Base-by-base conservation (phyloP, 2,113 vertebrate species). In the Oryzias celebensis region DNA sequence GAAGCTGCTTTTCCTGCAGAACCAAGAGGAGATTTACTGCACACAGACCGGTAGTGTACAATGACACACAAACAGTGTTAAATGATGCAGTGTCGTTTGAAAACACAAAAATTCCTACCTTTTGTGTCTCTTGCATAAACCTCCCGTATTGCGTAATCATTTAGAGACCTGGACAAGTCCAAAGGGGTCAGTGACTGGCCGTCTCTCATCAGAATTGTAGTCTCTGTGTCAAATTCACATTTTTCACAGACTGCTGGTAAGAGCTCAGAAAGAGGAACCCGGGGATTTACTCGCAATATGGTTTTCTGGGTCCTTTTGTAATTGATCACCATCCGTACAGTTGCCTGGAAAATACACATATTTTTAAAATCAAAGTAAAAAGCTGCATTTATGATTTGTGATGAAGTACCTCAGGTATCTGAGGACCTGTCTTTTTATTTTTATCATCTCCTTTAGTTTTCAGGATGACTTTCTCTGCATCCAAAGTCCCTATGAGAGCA, bases 231-330 rank as follows among this genome's bases (percentile, higher is more conserved):
- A 85, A 98, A 97, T 78, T 99, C 97, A 92, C 97, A 99, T 91
- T 99, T 99, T 70, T 93, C 94, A 78, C 94, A 94, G 68, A 98
- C 94, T 44, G 93, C 75, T 6, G 94, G 91, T 24, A 91, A 50
- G 20, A 95, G 92, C 1, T 96, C 92, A 78, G 89, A 87, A 73
- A 98, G 91, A 0, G 95, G 86, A 26, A 93, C 81, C 43, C 92
- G 91, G 2, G 97, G 96, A 76, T 87, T 98, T 64, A 98, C 95
- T 86, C 97, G 89, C 56, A 98, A 88, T 52, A 99, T 92, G 0
- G 97, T 93, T 88, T 99, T 99, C 92, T 99, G 97, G 1, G 94
- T 95, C 89, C 91, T 95, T 85, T 88, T 98, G 89, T 95, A 98
- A 87, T 99, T 98, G 85, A 99, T 94, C 62, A 99, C 93, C 75